Evolutionary conservation across 2,113 vertebrate species (phyloP).

Genomic region (Chrysemys picta): DNA sequence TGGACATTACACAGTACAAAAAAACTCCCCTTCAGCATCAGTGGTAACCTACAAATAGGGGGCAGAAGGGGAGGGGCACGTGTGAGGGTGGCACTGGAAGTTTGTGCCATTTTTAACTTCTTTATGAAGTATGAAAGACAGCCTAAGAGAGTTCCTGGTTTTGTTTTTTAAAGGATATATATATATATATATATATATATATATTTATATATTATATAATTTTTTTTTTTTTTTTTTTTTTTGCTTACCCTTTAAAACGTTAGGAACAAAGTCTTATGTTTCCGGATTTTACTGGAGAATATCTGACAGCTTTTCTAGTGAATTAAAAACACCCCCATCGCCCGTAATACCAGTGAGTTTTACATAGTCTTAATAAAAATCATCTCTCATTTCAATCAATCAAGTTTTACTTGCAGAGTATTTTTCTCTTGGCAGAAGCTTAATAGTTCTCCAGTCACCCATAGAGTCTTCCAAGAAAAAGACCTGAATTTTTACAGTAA

Average conservation of each 20-base stretch:
- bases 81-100: background rate
- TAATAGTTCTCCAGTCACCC: background rate
- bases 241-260: constrained; percentile 13
- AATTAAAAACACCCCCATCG: constrained; percentile 14
- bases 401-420: background rate
- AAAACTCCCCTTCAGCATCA: background rate
- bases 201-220: too few species aligned
- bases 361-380: constrained; percentile 7
- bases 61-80: background rate
- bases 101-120: background rate
- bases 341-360: background rate
- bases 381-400: background rate
- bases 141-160: background rate
- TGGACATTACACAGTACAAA: background rate
- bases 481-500: background rate
- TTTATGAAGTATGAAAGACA: background rate
- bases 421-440: background rate
- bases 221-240: background rate
- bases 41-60: background rate
- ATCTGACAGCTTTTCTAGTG: constrained; percentile 5
- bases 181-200: too few species aligned
- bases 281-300: background rate
- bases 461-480: background rate
- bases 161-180: background rate
- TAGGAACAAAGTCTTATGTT: constrained; percentile 34